A percentile compares a stretch with the other conserved stretches of the same genome.
phyloP scores from a whole-genome alignment of 2,888 invertebrate genomes.

The Ctena decussata region DNA sequence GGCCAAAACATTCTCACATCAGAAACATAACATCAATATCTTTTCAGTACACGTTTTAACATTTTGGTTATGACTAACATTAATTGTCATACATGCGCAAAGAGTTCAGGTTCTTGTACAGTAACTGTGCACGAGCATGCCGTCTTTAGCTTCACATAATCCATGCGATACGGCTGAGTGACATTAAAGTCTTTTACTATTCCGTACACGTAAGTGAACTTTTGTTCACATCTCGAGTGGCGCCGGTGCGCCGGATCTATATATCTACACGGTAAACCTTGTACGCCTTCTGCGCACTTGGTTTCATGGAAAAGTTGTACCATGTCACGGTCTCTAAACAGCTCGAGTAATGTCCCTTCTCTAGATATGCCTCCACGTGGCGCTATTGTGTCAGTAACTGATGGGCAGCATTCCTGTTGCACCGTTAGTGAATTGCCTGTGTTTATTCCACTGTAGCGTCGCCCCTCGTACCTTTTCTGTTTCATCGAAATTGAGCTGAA shows the following conservation, averaged over 20 bases:
- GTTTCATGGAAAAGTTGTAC: constrained; percentile 91
- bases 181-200: constrained; percentile 90
- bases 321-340: constrained; percentile 90
- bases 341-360: constrained; percentile 89
- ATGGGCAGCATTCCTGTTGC: constrained; percentile 92
- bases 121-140: constrained; percentile 94
- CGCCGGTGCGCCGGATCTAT: constrained; percentile 91
- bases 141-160: constrained; percentile 93
- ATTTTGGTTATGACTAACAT: neutral
- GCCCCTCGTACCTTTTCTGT: neutral
- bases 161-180: constrained; percentile 91
- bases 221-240: constrained; percentile 93
- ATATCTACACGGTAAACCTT: constrained; percentile 92
- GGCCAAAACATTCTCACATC: no score
- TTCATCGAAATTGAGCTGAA: neutral
- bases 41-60: no score
- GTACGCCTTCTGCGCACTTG: constrained; percentile 91
- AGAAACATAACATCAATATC: no score
- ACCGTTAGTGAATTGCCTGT: neutral
- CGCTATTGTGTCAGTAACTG: constrained; percentile 92
- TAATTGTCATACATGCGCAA: constrained; percentile 24
- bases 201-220: constrained; percentile 94
- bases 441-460: neutral
- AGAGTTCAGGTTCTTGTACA: constrained; percentile 16
- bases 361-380: constrained; percentile 93